Evolutionary conservation across 2,113 vertebrate species (phyloP), one percentile per base, ranked within the genome.

Genomic region (Xenus cinereus): DNA sequence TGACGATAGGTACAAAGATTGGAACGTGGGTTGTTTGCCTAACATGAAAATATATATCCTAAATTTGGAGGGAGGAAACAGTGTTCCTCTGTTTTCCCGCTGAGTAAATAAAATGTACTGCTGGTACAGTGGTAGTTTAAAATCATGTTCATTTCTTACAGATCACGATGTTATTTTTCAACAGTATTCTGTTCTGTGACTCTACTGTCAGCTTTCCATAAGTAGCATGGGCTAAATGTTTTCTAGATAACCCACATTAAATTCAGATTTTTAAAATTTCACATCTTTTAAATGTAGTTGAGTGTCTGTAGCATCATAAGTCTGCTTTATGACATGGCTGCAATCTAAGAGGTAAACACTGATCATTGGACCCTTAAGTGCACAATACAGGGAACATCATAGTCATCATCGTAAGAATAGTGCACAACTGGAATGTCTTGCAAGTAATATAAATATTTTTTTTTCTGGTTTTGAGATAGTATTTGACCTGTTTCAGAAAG

Each of bases 221-320:
- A 39, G 6, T 57, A 13, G 12, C 45, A 8, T 0, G 4, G 33
- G 27, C 33, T 57, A 35, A 54, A 51, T 1, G 2, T 41, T 67
- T 57, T 66, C 28, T 27, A 43, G 48, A 37, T n/a, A 45, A 13
- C 19, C 10, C 30, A 5, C 50, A 22, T 0, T 74, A 56, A 69
- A 30, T 39, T 20, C 6, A 16, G 14, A 6, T 85, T 71, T 37
- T 1, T 30, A 63, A 66, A 35, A 6, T 6, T 13, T 43, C 10
- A 60, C 3, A 4, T 51, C 7, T 48, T 57, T 69, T 12, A 24
- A 22, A 27, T 32, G 9, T 22, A 32, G 4, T 20, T 41, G 19
- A 26, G 5, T 35, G 33, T n/a, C 30, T 69, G 0, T 32, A 1
- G 3, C 30, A 14, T 69, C 2, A 0, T 22, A 37, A 57, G 4